phyloP scores from a whole-genome alignment of 2,888 invertebrate genomes.

The Nemoura dubitans region DNA sequence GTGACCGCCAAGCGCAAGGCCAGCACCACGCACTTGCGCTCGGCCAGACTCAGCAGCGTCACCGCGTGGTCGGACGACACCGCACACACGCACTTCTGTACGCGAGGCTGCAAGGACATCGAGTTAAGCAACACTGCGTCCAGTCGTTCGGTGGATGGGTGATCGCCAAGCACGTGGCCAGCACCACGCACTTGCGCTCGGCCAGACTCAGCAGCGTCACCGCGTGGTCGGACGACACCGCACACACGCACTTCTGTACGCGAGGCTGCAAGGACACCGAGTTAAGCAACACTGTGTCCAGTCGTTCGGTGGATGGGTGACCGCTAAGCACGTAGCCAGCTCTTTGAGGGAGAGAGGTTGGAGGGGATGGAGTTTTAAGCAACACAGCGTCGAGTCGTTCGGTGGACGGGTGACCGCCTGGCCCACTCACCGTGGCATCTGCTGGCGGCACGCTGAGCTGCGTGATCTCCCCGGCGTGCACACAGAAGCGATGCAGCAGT shows the following conservation, averaged over 20 bases:
- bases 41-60: constrained; percentile 88
- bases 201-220: constrained; percentile 91
- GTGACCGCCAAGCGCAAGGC: too few relatives aligned
- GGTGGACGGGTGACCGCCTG: too few relatives aligned
- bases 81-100: constrained; percentile 94
- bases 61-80: constrained; percentile 98
- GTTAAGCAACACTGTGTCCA: too few relatives aligned
- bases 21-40: constrained; percentile 93
- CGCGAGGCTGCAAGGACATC: constrained; percentile 82
- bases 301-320: too few relatives aligned
- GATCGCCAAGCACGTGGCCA: constrained; percentile 90
- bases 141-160: too few relatives aligned
- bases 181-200: constrained; percentile 93
- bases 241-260: constrained; percentile 93
- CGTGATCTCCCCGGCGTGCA: constrained; percentile 97
- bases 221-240: constrained; percentile 97
- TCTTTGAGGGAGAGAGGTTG: constrained; percentile 92
- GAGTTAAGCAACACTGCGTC: too few relatives aligned
- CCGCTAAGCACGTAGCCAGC: constrained; percentile 86
- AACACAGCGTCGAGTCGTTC: too few relatives aligned
- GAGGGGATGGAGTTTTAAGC: constrained; percentile 79
- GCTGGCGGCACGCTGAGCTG: constrained; percentile 94
- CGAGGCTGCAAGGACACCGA: constrained; percentile 84
- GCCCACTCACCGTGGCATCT: constrained; percentile 84
- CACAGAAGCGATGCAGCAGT: constrained; percentile 92